Conservation (phyloP, 2,797 vertebrate species). For the Psittacula echo region DNA sequence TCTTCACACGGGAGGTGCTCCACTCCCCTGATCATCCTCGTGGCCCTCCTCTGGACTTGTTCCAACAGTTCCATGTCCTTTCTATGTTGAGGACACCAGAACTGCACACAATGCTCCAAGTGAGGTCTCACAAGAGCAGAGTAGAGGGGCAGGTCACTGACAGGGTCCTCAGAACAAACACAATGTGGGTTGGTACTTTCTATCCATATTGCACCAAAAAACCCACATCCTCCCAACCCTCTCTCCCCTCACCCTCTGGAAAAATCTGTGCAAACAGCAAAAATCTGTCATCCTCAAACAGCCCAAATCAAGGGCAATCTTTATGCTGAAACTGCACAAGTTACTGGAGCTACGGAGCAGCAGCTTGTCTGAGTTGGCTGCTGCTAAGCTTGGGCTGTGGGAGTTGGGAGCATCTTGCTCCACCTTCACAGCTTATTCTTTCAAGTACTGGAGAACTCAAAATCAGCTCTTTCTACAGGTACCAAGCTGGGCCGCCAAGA, state of each 20-base stretch:
- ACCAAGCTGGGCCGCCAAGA: not conserved
- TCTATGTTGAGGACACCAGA: too few species aligned
- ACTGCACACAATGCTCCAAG: too few species aligned
- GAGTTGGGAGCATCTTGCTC: not conserved
- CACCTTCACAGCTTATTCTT: not conserved
- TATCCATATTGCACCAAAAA: not conserved
- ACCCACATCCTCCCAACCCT: not conserved
- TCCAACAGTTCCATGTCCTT: too few species aligned
- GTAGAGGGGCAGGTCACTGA: too few species aligned
- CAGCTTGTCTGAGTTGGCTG: not conserved
- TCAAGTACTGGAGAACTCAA: not conserved
- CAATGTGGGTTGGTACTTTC: not conserved
- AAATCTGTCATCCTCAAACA: not conserved
- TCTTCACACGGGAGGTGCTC: too few species aligned
- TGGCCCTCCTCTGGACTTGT: too few species aligned
- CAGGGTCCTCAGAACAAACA: not conserved
- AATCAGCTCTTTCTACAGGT: not conserved
- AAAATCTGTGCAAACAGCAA: not conserved
- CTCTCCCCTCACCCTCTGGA: not conserved
- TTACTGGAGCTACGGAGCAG: not conserved
- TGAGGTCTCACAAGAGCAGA: too few species aligned
- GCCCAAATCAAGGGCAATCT: not conserved
- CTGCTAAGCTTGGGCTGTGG: accelerated
- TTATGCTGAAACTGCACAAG: not conserved
- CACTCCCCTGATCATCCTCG: too few species aligned